Percentiles rank a stretch among this genome's conserved stretches.
These are phyloP conservation scores for Sphyrna mokarran DNA, from an alignment of 2,113 vertebrate genomes.

Conservation along the genomic window DNA sequence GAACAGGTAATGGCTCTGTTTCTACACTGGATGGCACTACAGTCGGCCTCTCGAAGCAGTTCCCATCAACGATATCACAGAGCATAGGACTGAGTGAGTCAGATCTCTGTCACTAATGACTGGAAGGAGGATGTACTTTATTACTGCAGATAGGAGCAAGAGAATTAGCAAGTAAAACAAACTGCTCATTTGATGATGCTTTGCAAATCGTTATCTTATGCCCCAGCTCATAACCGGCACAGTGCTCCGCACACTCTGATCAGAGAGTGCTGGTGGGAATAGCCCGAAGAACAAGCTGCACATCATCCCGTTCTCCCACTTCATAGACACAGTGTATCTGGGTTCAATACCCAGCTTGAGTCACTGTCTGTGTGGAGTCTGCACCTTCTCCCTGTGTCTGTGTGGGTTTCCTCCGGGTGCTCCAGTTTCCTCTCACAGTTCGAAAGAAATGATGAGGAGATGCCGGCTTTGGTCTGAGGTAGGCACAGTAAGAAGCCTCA, in stretches of 20 bases:
- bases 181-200: not conserved
- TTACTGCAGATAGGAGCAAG: not conserved
- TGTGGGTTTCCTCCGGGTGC: too few relatives aligned
- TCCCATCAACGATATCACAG: not conserved
- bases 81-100: not conserved
- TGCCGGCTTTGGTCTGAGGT: too few relatives aligned
- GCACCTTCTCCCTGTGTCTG: too few relatives aligned
- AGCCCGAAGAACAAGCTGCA: not conserved
- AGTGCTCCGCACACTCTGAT: not conserved
- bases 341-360: too few relatives aligned
- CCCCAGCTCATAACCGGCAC: not conserved
- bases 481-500: too few relatives aligned
- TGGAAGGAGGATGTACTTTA: not conserved
- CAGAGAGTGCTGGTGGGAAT: not conserved
- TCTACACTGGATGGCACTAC: not conserved
- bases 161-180: not conserved
- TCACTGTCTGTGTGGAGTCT: too few relatives aligned
- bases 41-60: not conserved
- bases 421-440: too few relatives aligned
- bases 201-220: not conserved
- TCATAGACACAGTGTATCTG: not conserved
- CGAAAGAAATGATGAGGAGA: too few relatives aligned
- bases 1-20: too few relatives aligned
- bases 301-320: not conserved
- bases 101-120: not conserved